These are phyloP conservation scores for Trichosurus vulpecula DNA, from an alignment of 2,797 vertebrate species.

Conservation along the genomic window DNA sequence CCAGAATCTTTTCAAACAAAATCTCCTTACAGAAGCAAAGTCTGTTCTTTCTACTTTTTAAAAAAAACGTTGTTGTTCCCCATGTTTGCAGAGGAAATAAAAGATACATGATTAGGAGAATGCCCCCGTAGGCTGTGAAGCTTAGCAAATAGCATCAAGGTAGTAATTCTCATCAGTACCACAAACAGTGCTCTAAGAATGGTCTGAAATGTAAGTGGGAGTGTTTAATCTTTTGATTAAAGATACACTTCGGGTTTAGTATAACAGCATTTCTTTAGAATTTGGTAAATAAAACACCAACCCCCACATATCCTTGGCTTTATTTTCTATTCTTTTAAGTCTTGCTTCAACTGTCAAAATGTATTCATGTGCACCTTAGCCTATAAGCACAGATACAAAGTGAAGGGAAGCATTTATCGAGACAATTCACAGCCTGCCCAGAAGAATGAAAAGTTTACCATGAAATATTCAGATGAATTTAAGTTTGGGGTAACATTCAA, in stretches of 20 bases:
- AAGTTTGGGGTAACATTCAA: background rate
- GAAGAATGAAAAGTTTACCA: background rate
- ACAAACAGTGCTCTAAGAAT: background rate
- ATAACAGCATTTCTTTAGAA: constrained; percentile 10
- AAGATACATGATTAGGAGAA: background rate
- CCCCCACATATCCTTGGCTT: background rate
- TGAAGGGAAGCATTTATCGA: constrained; percentile 4
- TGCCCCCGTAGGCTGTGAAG: background rate
- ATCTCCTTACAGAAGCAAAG: background rate
- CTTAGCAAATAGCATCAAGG: background rate
- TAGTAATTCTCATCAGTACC: background rate
- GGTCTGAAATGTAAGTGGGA: background rate
- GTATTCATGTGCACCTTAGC: background rate
- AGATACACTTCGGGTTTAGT: background rate
- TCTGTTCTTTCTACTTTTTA: background rate
- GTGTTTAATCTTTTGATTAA: background rate
- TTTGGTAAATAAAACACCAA: background rate
- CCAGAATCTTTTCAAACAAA: constrained; percentile 8
- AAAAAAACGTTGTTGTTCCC: background rate
- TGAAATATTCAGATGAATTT: constrained; percentile 5
- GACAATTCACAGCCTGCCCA: constrained; percentile 6
- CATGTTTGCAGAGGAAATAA: background rate
- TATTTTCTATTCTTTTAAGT: background rate
- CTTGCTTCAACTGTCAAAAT: constrained; percentile 1
- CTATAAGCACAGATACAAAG: background rate